Evolutionary conservation across 2,113 vertebrate genomes (phyloP).

Genomic region (Scortum barcoo): DNA sequence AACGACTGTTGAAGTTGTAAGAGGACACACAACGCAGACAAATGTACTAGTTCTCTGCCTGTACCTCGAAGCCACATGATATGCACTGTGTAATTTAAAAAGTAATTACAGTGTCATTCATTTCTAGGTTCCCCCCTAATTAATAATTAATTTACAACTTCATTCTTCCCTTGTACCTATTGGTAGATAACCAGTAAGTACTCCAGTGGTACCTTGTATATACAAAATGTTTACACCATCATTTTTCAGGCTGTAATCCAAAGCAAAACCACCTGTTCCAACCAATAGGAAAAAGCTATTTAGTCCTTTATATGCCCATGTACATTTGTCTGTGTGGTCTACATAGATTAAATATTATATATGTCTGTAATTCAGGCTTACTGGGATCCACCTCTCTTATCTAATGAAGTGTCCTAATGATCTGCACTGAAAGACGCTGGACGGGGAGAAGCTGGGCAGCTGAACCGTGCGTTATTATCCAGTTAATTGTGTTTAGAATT

Average conservation of each 20-base stretch:
- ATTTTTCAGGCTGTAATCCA: neutral
- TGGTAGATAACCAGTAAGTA: neutral
- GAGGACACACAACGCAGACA: neutral
- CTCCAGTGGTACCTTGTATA: neutral
- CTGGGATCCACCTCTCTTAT: conserved; percentile 16
- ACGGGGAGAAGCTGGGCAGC: conserved; percentile 3
- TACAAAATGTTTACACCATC: neutral
- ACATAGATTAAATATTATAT: no score
- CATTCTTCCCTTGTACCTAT: neutral
- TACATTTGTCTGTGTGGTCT: neutral
- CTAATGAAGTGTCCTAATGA: conserved; percentile 42
- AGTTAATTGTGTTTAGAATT: conserved; percentile 55
- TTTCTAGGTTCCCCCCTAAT: neutral
- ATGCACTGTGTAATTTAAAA: neutral
- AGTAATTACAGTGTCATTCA: neutral
- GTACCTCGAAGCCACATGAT: neutral
- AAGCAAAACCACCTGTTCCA: neutral
- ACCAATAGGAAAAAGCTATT: neutral
- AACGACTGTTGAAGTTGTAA: no score
- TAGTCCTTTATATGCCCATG: neutral
- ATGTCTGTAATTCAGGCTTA: neutral
- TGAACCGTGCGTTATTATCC: conserved; percentile 14
- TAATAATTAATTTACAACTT: neutral
- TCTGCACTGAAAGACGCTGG: neutral
- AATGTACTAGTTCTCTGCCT: neutral